Conservation (phyloP, 2,113 vertebrate species). For the Psittacus erithacus region DNA sequence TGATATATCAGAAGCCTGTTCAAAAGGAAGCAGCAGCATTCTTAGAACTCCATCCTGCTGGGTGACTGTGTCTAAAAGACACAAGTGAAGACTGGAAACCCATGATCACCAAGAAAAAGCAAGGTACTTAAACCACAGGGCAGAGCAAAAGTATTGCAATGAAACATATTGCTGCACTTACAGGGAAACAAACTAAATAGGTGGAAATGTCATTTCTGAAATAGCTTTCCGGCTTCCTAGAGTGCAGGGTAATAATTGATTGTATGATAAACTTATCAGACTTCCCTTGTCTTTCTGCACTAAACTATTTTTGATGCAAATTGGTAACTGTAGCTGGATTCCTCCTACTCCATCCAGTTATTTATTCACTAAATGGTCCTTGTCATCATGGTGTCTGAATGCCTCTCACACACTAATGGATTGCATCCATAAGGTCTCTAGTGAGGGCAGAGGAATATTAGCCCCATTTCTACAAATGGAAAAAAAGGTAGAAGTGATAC, state of each 20-base stretch:
- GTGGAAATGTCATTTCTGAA: not conserved
- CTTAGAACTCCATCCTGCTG: not conserved
- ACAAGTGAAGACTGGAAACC: not conserved
- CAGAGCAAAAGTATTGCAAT: not conserved
- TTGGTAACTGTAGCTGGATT: not conserved
- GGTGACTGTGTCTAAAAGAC: not conserved
- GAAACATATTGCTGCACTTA: not conserved
- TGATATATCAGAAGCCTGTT: not conserved
- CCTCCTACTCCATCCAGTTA: not conserved
- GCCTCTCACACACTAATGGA: not conserved
- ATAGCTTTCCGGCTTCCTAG: not conserved
- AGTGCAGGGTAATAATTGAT: not conserved
- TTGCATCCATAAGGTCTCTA: constrained; percentile 1
- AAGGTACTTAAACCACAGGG: not conserved
- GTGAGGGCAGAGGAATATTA: not conserved
- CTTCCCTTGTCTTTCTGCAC: not conserved
- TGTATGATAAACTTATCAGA: not conserved
- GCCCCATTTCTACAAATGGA: not conserved
- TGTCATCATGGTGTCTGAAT: not conserved
- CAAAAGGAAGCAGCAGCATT: not conserved
- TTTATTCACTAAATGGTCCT: not conserved
- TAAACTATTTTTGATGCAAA: not conserved
- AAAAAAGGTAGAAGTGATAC: not conserved
- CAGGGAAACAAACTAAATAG: not conserved
- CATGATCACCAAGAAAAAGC: not conserved